Base-by-base conservation (phyloP, 2,113 vertebrate species). In the Trematocara unimaculatum region DNA sequence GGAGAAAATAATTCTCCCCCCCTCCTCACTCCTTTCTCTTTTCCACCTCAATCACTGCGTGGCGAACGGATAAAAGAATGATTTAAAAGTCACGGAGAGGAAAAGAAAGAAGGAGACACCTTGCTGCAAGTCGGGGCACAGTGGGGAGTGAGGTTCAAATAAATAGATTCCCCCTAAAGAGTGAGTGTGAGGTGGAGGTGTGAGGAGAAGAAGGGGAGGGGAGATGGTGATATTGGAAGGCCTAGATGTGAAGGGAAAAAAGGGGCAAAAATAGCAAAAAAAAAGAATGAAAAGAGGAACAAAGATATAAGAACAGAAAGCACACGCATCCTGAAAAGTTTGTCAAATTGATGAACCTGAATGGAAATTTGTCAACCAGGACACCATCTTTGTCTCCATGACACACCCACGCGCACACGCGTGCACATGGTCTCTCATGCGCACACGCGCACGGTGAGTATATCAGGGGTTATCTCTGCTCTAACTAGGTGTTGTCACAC, bases 141-240 rank as follows among this genome's bases (percentile, higher is more conserved):
- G 98, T 97, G 97, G 97, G 98, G 97, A 97, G 97, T 97, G 97
- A 94, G 97, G 98, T 98, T 98, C 98, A 98, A 98, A 98, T 98
- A 98, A 99, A 98, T 98, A 97, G 97, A 97, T 97, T 98, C 98
- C 97, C 72, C 97, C 97, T 97, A 96, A 97, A 97, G 96, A 97
- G 96, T 64, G 51, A 90, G 82, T 13, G 81, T 81, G 86, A 83
- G 91, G 89, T n/a, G 40, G 82, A 79, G 79, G 60, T 18, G 58
- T 3, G 42, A 80, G 83, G 82, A 82, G 31, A 82, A 49, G 80
- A 72, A 79, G 64, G 49, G 83, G 82, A 67, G 67, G 51, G 81
- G 78, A 79, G 87, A 87, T 15, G 33, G 72, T n/a, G 26, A n/a
- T 47, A 51, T n/a, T 13, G 79, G 60, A 81, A 79, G 58, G 80